Evolutionary conservation across 2,797 vertebrate genomes (phyloP).

Genomic region (Phoeniculus purpureus): DNA sequence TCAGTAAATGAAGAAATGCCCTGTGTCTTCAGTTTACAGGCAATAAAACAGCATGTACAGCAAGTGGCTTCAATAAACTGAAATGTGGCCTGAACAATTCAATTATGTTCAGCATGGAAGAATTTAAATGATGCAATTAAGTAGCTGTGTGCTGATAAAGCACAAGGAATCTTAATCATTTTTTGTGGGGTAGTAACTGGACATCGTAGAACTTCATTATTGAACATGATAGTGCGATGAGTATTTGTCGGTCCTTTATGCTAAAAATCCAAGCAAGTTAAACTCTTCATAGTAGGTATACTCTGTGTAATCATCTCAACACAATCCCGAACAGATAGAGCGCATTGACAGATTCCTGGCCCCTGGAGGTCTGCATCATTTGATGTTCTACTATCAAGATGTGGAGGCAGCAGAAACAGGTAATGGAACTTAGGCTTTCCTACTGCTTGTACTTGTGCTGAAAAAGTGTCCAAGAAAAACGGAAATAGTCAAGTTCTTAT

Average conservation of each 20-base stretch:
- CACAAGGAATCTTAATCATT: background rate
- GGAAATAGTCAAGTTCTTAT: background rate
- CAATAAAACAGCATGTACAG: background rate
- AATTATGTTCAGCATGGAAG: background rate
- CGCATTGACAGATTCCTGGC: conserved; percentile 89
- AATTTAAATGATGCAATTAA: background rate
- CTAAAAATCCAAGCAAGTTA: background rate
- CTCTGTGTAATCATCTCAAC: background rate
- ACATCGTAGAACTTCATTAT: background rate
- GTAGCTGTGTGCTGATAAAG: background rate
- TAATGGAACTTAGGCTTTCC: conserved; percentile 39
- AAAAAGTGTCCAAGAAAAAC: background rate
- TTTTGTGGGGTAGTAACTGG: background rate
- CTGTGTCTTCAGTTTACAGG: background rate
- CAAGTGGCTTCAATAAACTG: background rate
- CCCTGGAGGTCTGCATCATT: conserved; percentile 82
- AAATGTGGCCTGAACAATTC: background rate
- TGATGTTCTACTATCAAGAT: conserved; percentile 93
- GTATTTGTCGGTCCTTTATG: background rate
- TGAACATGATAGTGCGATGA: background rate
- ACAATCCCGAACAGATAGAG: conserved; percentile 82
- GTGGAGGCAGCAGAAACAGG: conserved; percentile 82
- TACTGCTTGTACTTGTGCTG: background rate
- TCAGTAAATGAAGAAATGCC: background rate
- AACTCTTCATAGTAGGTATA: background rate